Percentiles rank a stretch among this genome's conserved stretches.
Evolutionary conservation across 1,140 invertebrate species (phyloP).

Genomic region (Tenebrio molitor): DNA sequence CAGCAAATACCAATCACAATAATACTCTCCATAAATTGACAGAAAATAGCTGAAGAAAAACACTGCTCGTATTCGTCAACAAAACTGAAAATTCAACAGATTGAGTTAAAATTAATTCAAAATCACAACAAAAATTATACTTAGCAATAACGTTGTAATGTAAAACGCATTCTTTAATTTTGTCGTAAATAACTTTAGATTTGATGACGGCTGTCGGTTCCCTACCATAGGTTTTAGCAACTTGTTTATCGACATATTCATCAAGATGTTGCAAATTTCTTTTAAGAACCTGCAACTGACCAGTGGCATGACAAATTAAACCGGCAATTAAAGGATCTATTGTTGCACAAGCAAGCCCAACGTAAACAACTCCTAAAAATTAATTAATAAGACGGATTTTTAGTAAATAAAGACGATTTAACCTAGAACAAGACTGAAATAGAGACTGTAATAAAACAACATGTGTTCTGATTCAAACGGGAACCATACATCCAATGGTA

Average conservation of each 20-base stretch:
- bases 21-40: conserved; percentile 57
- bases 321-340: conserved; percentile 9
- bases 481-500: conserved; percentile 12
- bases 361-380: neutral
- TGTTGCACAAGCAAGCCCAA: neutral
- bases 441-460: neutral
- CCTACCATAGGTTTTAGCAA: neutral
- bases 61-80: neutral
- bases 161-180: conserved; percentile 51
- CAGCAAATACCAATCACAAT: conserved; percentile 59
- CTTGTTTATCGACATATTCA: neutral
- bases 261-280: conserved; percentile 52
- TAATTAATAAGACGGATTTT: no score
- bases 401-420: no score
- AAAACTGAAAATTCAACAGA: conserved; percentile 29
- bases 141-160: conserved; percentile 58
- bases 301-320: neutral
- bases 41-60: neutral
- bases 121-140: no score
- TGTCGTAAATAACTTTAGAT: conserved; percentile 23
- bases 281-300: conserved; percentile 59
- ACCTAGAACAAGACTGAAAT: neutral
- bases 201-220: no score
- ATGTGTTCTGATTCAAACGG: neutral
- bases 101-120: no score